A percentile compares a stretch with the other conserved stretches of the same genome.
Evolutionary conservation across 2,888 invertebrate species (phyloP).

Genomic region (Branchipolynoe longqiensis): DNA sequence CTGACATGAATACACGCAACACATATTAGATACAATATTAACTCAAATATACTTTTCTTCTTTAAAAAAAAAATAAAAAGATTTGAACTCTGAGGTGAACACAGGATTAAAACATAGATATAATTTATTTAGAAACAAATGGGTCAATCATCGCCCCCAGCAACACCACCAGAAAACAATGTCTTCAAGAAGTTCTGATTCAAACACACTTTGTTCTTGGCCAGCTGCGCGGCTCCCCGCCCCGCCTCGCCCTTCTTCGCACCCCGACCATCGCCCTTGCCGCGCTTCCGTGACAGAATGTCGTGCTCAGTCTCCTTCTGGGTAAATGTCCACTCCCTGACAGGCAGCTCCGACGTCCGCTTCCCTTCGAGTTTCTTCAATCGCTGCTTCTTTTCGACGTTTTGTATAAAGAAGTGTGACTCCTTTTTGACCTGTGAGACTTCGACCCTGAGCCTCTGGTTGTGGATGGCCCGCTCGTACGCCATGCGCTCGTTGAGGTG

Average conservation of each 20-base stretch:
- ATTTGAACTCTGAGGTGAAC: too few relatives aligned
- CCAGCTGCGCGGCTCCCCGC: background rate
- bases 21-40: too few relatives aligned
- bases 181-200: slow-evolving; percentile 69
- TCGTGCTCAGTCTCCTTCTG: slow-evolving; percentile 75
- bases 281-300: slow-evolving; percentile 65
- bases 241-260: background rate
- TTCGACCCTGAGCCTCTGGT: slow-evolving; percentile 92
- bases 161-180: slow-evolving; percentile 71
- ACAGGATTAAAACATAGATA: too few relatives aligned
- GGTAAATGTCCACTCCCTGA: slow-evolving; percentile 67
- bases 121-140: too few relatives aligned
- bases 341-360: slow-evolving; percentile 56
- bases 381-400: slow-evolving; percentile 89
- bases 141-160: slow-evolving; percentile 1
- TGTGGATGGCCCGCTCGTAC: slow-evolving; percentile 94
- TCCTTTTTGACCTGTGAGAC: slow-evolving; percentile 95
- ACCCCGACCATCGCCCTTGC: background rate
- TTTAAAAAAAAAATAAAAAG: too few relatives aligned
- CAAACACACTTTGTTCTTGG: slow-evolving; percentile 65
- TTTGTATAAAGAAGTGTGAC: slow-evolving; percentile 90
- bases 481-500: slow-evolving; percentile 96
- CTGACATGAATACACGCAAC: too few relatives aligned
- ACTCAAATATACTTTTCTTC: too few relatives aligned
- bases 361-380: slow-evolving; percentile 79